Evolutionary conservation across 2,113 vertebrate species (phyloP).

Genomic region (Illadopsis cleaveri): DNA sequence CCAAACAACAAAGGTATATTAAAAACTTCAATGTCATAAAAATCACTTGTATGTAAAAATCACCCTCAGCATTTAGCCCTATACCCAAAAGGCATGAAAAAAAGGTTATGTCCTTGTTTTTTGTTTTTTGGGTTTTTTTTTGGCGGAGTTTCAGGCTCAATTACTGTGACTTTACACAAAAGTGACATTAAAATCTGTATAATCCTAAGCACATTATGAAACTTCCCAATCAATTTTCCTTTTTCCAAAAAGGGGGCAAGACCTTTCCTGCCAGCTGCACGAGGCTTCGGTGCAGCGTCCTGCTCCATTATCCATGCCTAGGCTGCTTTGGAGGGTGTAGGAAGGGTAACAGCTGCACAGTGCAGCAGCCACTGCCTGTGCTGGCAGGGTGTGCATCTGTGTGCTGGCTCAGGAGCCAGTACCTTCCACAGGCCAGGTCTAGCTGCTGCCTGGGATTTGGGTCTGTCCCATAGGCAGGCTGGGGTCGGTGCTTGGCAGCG

Average conservation of each 20-base stretch:
- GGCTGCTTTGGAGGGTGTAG: background rate
- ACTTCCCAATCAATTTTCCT: background rate
- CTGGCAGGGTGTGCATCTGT: conserved; percentile 20
- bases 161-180: background rate
- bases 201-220: background rate
- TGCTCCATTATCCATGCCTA: background rate
- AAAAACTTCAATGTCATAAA: background rate
- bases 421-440: conserved; percentile 12
- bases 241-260: background rate
- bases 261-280: background rate
- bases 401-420: conserved; percentile 1
- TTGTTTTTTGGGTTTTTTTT: background rate
- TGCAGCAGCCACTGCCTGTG: background rate
- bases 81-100: background rate
- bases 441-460: conserved; percentile 56
- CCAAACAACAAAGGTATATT: background rate
- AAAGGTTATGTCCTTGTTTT: background rate
- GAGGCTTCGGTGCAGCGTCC: background rate
- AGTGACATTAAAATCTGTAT: background rate
- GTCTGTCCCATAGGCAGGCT: conserved; percentile 28
- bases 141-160: background rate
- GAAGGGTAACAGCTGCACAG: conserved; percentile 56
- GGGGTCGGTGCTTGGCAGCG: background rate
- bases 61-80: background rate
- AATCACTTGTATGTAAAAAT: background rate